Evolutionary conservation across 1,140 invertebrate genomes (phyloP).

Genomic region (Dreissena rostriformis): DNA sequence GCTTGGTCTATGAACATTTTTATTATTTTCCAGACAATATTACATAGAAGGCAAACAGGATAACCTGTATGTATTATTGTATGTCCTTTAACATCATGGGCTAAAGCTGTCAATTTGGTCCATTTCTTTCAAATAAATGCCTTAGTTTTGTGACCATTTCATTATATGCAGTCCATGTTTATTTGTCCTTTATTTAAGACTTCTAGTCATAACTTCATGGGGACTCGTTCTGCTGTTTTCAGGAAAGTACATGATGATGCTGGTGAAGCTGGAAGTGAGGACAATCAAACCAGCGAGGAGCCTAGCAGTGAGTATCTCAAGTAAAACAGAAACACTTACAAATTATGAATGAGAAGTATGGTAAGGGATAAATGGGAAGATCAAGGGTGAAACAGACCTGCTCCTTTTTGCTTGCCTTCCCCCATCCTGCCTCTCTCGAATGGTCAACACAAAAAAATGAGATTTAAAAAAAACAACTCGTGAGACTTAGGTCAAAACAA

Average conservation of each 20-base stretch:
- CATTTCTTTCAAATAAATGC: not conserved
- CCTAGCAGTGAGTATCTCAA: slow-evolving; percentile 36
- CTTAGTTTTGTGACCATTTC: not conserved
- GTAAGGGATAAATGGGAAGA: not conserved
- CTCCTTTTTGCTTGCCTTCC: not conserved
- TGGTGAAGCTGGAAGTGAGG: slow-evolving; percentile 32
- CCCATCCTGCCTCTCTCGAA: not conserved
- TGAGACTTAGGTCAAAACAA: not conserved
- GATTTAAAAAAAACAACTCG: not conserved
- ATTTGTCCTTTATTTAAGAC: not conserved
- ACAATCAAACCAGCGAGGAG: slow-evolving; percentile 49
- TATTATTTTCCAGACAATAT: not conserved
- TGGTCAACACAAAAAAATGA: not conserved
- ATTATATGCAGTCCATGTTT: not conserved
- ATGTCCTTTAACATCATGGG: not conserved
- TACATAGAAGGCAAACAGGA: not conserved
- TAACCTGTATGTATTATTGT: not conserved
- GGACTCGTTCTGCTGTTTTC: slow-evolving; percentile 35
- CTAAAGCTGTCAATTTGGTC: not conserved
- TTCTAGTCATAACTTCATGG: not conserved
- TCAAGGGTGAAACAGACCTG: no score
- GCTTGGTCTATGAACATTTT: no score
- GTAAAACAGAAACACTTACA: not conserved
- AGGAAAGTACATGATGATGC: slow-evolving; percentile 30
- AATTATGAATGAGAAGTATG: not conserved